A percentile compares a stretch with the other conserved stretches of the same genome.
These are phyloP conservation scores for Bombus cullumanus DNA, from an alignment of 1,140 invertebrate genomes.

Conservation along the genomic window DNA sequence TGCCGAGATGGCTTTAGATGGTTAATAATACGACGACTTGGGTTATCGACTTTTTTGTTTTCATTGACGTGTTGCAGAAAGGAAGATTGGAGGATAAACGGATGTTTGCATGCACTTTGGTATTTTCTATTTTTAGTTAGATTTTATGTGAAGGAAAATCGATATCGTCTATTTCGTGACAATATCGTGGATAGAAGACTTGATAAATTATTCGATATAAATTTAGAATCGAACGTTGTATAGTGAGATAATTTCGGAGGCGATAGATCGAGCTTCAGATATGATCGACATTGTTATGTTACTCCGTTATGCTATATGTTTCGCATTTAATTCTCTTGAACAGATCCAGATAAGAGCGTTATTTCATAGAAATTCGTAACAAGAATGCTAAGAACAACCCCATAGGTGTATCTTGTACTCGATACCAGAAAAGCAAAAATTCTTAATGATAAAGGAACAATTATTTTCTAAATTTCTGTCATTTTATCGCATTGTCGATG, in stretches of 20 bases:
- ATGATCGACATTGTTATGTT: not conserved
- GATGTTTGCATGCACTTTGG: not conserved
- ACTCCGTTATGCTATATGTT: too few species aligned
- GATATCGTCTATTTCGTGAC: too few species aligned
- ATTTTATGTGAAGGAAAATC: not conserved
- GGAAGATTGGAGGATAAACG: not conserved
- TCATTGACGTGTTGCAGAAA: not conserved
- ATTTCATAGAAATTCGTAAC: too few species aligned
- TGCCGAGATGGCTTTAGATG: not conserved
- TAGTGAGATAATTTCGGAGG: not conserved
- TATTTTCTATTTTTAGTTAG: not conserved
- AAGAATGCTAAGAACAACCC: too few species aligned
- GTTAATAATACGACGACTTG: too few species aligned
- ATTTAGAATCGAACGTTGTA: not conserved
- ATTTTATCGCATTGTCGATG: not conserved
- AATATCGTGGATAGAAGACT: not conserved
- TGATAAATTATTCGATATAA: not conserved
- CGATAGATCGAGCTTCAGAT: not conserved
- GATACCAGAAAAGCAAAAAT: too few species aligned
- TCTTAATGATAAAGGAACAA: too few species aligned
- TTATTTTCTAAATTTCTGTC: too few species aligned
- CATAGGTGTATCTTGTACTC: too few species aligned
- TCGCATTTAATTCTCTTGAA: too few species aligned
- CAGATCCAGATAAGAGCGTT: too few species aligned
- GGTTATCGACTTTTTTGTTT: not conserved